Evolutionary conservation across 2,888 invertebrate genomes (phyloP).

Genomic region (Pherbina coryleti): DNA sequence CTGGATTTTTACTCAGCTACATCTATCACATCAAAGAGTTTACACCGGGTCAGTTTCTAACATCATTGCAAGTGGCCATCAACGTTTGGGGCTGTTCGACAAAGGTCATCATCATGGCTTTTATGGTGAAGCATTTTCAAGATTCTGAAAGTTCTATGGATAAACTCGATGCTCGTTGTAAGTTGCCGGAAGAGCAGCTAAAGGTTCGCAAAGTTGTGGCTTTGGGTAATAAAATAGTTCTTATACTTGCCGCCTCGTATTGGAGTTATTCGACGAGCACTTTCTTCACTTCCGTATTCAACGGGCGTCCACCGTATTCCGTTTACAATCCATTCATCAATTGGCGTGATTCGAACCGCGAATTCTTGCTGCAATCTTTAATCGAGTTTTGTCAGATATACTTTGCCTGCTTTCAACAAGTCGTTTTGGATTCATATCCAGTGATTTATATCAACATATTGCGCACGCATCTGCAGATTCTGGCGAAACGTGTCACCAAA

Average conservation of each 20-base stretch:
- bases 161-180: slow-evolving; percentile 52
- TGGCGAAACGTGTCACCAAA: not conserved
- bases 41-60: slow-evolving; percentile 55
- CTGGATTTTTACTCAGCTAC: slow-evolving; percentile 48
- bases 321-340: slow-evolving; percentile 57
- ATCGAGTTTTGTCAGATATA: slow-evolving; percentile 54
- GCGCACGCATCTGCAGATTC: slow-evolving; percentile 52
- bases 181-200: slow-evolving; percentile 45
- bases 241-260: slow-evolving; percentile 50
- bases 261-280: slow-evolving; percentile 51
- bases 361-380: slow-evolving; percentile 50
- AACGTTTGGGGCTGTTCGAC: slow-evolving; percentile 55
- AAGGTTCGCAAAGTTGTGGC: slow-evolving; percentile 47
- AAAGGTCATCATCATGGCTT: slow-evolving; percentile 55
- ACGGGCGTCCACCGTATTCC: slow-evolving; percentile 56
- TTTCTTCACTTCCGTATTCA: slow-evolving; percentile 47
- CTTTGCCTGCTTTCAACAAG: slow-evolving; percentile 56
- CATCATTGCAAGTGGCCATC: slow-evolving; percentile 56
- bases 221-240: slow-evolving; percentile 50
- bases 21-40: slow-evolving; percentile 50
- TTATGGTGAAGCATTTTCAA: slow-evolving; percentile 49
- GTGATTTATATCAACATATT: slow-evolving; percentile 53
- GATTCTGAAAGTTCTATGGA: slow-evolving; percentile 51
- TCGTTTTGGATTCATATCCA: slow-evolving; percentile 56
- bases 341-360: slow-evolving; percentile 51